Evolutionary conservation across 35 echinoderm and acorn worm species (phyloP), one percentile per base, ranked within the genome.

Genomic region (Holothuria glaberrima): DNA sequence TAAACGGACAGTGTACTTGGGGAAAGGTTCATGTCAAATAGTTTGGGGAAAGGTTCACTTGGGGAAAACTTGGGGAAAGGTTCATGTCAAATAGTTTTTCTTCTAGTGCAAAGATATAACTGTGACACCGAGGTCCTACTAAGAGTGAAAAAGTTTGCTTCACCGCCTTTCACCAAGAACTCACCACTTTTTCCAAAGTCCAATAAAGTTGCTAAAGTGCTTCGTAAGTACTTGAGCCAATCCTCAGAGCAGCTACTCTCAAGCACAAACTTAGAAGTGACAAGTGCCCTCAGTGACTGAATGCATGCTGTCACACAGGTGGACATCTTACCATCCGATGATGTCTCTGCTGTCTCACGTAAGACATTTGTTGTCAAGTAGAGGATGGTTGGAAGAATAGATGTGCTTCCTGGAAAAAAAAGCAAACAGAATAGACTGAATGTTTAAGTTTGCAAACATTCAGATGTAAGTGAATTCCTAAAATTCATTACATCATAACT

Each of bases 321-420:
- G 30, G 64, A 68, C 25, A 69, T 33, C 31, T 69, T 69, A 33
- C 66, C 66, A 26, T 69, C 66, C 0, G 70, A 18, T 17, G 70
- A 75, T 5, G 93, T 68, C 81, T 92, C 91, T 20, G 96, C 93
- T 27, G 96, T 98, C 68, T 98, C 96, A 22, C 93, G 67, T 22
- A 98, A 65, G 14, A 98, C 93, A 75, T 91, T 91, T 19, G 96
- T 98, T 22, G 96, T 98, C n/a, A 98, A 91, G 93, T 92, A 98
- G 16, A 98, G 91, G 48, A 98, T 98, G 36, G 96, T 95, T 63
- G 96, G 96, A 82, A 98, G 68, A 66, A 98, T 81, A 73, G 96
- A 92, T 84, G 94, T 80, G 32, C 88, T 98, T 67, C 96, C 96
- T 98, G 80, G 9, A 27, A 62, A 73, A 16, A 30, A 58, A 32